Conservation (phyloP, 2,888 invertebrate species). For the Chrysolina oricalcia region DNA sequence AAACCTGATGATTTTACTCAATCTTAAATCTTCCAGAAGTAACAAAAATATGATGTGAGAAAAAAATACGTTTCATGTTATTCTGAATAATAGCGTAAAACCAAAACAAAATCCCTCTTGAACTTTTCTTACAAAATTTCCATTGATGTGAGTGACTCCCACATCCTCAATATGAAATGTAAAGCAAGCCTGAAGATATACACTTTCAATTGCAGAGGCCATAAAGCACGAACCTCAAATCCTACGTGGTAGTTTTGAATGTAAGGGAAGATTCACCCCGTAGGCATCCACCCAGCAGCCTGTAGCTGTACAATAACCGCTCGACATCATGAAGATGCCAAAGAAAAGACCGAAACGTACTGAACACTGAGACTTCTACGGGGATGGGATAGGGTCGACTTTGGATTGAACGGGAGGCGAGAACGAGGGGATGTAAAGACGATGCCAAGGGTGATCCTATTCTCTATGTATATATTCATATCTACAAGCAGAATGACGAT, state of each 20-base stretch:
- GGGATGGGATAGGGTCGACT: background rate
- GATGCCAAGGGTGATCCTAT: slow-evolving; percentile 48
- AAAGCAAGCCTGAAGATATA: slow-evolving; percentile 33
- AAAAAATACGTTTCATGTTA: too few species aligned
- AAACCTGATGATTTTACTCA: too few species aligned
- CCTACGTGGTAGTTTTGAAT: slow-evolving; percentile 45
- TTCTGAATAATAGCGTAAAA: too few species aligned
- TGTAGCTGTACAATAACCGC: slow-evolving; percentile 49
- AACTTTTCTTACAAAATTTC: background rate
- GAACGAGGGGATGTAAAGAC: slow-evolving; percentile 11
- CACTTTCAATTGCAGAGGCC: slow-evolving; percentile 50
- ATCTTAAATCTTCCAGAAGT: too few species aligned
- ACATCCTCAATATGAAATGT: slow-evolving; percentile 40
- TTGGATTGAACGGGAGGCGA: background rate
- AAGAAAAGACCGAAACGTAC: background rate
- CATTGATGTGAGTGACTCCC: background rate
- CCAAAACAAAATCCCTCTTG: background rate
- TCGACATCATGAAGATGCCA: slow-evolving; percentile 3
- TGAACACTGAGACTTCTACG: background rate
- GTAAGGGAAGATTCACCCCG: slow-evolving; percentile 53
- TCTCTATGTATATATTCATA: slow-evolving; percentile 69
- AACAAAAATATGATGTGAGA: too few species aligned
- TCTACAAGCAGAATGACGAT: slow-evolving; percentile 70
- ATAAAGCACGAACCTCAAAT: slow-evolving; percentile 52
- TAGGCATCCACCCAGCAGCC: slow-evolving; percentile 52